Percentiles rank a stretch among this genome's conserved stretches.
Conservation (phyloP, 2,888 invertebrate genomes). For the Cancer borealis region DNA sequence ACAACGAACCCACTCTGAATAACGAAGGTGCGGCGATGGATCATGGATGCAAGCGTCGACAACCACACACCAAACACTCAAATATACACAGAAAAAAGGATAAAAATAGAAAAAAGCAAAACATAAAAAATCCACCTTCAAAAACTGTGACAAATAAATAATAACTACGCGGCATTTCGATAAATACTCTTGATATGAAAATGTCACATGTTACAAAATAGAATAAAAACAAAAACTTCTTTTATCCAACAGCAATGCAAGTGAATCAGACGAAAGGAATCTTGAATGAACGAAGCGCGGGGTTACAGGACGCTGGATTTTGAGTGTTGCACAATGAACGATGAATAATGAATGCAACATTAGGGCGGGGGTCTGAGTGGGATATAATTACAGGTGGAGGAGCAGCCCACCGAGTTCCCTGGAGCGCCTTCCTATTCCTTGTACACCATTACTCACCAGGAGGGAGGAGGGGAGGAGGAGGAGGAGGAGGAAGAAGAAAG, state of each 20-base stretch:
- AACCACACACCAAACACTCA: not conserved
- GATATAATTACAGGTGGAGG: not conserved
- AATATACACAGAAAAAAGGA: no score
- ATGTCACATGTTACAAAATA: not conserved
- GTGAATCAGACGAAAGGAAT: not conserved
- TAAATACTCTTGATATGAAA: no score
- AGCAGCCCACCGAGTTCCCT: not conserved
- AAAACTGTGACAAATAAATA: not conserved
- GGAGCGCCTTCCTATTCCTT: not conserved
- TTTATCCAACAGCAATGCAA: not conserved
- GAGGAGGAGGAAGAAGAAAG: not conserved
- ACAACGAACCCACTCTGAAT: not conserved
- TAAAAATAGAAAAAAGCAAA: not conserved
- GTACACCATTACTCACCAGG: conserved; percentile 8
- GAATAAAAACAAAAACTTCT: not conserved
- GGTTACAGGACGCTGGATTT: not conserved
- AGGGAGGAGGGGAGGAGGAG: conserved; percentile 1
- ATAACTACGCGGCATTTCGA: no score
- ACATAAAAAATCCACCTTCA: not conserved
- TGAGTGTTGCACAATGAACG: conserved; percentile 6
- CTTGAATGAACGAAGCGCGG: not conserved
- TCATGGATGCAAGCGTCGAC: not conserved
- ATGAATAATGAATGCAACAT: not conserved
- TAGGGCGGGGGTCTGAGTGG: not conserved
- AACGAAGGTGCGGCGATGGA: not conserved